phyloP scores from a whole-genome alignment of 1,140 invertebrate species.

The Zaprionus davidi region DNA sequence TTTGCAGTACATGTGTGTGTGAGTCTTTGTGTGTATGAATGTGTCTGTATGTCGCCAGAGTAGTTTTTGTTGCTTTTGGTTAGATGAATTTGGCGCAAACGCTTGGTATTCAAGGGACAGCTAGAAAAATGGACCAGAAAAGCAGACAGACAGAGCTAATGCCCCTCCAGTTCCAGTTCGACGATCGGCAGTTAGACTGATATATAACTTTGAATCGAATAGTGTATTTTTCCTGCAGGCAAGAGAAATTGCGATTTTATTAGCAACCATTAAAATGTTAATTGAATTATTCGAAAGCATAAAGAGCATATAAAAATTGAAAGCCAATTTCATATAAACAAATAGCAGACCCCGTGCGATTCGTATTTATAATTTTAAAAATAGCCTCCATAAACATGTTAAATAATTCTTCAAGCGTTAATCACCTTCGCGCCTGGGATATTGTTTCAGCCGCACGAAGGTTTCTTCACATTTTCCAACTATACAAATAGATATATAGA shows the following conservation, averaged over 20 bases:
- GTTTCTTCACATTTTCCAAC: background rate
- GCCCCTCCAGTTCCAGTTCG: slow-evolving; percentile 2
- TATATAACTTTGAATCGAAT: background rate
- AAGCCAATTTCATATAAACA: slow-evolving; percentile 40
- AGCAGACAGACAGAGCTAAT: background rate
- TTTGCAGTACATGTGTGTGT: slow-evolving; percentile 26
- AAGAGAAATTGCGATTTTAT: slow-evolving; percentile 26
- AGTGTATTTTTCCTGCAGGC: slow-evolving; percentile 11
- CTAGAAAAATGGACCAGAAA: slow-evolving; percentile 17
- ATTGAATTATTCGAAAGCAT: slow-evolving; percentile 32
- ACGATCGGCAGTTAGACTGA: background rate
- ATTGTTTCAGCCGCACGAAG: slow-evolving; percentile 28
- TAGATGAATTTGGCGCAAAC: slow-evolving; percentile 48
- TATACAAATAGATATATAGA: slow-evolving; percentile 12
- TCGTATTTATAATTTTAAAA: slow-evolving; percentile 41
- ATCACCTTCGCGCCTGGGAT: slow-evolving; percentile 41
- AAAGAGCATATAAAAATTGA: slow-evolving; percentile 29
- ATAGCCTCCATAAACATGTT: slow-evolving; percentile 41
- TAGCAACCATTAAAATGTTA: slow-evolving; percentile 25
- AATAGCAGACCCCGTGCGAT: slow-evolving; percentile 12
- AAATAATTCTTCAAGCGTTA: slow-evolving; percentile 21
- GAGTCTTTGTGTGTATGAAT: slow-evolving; percentile 6
- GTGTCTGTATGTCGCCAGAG: slow-evolving; percentile 23
- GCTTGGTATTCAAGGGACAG: slow-evolving; percentile 33
- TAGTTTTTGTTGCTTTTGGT: slow-evolving; percentile 33